These are phyloP conservation scores for Hydrozoanthus tunicans DNA, from an alignment of 64 coral and sea anemone species.

Conservation along the genomic window DNA sequence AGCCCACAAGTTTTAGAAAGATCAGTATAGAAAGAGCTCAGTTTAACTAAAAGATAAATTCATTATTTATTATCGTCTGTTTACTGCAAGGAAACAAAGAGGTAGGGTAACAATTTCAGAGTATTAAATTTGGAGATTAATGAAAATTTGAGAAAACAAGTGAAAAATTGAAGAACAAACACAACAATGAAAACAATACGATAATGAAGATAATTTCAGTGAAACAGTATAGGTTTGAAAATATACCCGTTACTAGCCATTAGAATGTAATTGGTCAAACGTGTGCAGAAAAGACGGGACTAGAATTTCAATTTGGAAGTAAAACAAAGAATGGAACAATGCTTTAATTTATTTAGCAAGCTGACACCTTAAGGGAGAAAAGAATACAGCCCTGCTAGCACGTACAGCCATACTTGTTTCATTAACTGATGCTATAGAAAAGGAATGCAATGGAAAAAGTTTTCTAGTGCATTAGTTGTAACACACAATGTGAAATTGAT, in stretches of 20 bases:
- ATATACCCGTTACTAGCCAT: not conserved
- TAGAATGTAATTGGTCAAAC: not conserved
- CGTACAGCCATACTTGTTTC: not conserved
- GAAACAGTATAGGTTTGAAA: not conserved
- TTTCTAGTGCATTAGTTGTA: not conserved
- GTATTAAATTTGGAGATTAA: not conserved
- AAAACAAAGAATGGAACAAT: conserved; percentile 4
- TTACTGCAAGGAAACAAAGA: too few relatives aligned
- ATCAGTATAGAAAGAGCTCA: too few relatives aligned
- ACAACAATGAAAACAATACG: not conserved
- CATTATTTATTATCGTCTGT: too few relatives aligned
- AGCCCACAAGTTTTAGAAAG: too few relatives aligned
- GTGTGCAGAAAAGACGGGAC: not conserved
- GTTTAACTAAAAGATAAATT: too few relatives aligned
- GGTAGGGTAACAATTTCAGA: not conserved
- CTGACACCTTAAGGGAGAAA: conserved; percentile 22
- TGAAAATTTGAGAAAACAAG: not conserved
- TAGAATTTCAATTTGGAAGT: not conserved
- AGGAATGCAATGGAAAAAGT: not conserved
- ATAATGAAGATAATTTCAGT: not conserved
- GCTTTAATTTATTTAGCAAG: not conserved
- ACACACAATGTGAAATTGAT: not conserved
- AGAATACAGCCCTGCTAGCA: not conserved
- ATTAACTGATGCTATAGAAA: too few relatives aligned
- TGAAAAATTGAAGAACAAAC: not conserved